phyloP scores from a whole-genome alignment of 2,888 invertebrate species.

The Caenorhabditis plicata region DNA sequence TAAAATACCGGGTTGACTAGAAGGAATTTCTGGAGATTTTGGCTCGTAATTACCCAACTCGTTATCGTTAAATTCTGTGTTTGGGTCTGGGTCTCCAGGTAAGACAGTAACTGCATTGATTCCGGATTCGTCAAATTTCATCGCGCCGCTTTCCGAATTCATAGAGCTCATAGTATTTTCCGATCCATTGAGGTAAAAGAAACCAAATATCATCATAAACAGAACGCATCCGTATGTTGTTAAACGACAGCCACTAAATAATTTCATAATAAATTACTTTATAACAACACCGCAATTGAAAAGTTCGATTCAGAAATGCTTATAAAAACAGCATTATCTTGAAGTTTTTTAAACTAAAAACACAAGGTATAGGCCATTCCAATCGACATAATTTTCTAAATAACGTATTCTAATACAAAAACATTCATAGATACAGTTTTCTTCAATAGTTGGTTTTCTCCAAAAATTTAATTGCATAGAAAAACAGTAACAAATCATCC shows the following conservation, averaged over 20 bases:
- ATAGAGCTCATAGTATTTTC: conserved; percentile 12
- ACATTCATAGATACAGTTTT: no score
- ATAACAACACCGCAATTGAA: no score
- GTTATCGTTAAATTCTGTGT: conserved; percentile 65
- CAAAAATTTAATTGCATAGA: no score
- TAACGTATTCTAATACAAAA: no score
- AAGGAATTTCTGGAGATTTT: conserved; percentile 69
- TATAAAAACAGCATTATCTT: no score
- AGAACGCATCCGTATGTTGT: conserved; percentile 11
- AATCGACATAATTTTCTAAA: no score
- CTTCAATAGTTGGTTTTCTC: no score
- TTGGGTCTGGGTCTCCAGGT: conserved; percentile 55
- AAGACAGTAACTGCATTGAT: conserved; percentile 22
- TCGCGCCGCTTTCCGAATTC: conserved; percentile 15
- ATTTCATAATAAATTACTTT: no score
- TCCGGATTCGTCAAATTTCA: conserved; percentile 12
- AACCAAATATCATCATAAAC: not conserved
- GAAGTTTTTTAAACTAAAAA: no score
- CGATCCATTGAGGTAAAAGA: not conserved
- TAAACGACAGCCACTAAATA: conserved; percentile 23
- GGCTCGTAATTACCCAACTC: conserved; percentile 81
- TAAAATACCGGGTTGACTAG: conserved; percentile 74
- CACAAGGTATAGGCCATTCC: no score
- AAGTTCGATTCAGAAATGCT: no score
- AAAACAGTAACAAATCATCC: no score